Conservation (phyloP, 2,888 invertebrate genomes). For the Mechanitis mazaeus region DNA sequence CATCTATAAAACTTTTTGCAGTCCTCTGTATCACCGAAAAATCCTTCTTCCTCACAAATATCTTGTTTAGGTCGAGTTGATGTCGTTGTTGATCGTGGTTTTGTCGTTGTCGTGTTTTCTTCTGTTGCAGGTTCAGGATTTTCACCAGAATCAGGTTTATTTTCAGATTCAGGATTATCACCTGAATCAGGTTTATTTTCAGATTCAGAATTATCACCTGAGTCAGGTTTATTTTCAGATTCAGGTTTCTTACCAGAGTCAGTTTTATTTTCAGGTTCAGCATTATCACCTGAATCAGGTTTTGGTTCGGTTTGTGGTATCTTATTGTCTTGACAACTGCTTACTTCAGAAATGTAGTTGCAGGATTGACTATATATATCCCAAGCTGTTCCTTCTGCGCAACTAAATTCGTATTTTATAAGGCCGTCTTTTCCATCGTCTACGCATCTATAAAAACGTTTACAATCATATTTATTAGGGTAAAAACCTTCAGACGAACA, state of each 20-base stretch:
- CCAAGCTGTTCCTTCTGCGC: constrained; percentile 83
- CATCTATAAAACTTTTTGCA: constrained; percentile 88
- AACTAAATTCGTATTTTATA: constrained; percentile 77
- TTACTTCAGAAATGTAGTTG: constrained; percentile 48
- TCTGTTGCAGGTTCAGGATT: constrained; percentile 16
- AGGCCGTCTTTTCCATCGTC: constrained; percentile 63
- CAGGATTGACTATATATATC: constrained; percentile 79
- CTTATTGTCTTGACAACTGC: constrained; percentile 19
- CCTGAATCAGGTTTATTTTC: constrained; percentile 4
- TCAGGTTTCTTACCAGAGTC: not conserved
- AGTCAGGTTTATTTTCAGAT: constrained; percentile 12
- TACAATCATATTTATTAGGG: constrained; percentile 81
- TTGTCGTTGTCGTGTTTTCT: constrained; percentile 21
- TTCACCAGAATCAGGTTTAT: constrained; percentile 8
- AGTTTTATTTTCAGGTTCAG: too few species aligned
- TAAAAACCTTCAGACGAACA: constrained; percentile 47
- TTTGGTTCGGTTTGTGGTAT: constrained; percentile 12
- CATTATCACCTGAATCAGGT: constrained; percentile 12
- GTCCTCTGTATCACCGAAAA: constrained; percentile 80
- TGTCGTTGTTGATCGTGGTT: constrained; percentile 23
- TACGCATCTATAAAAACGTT: constrained; percentile 85
- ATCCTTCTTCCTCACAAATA: constrained; percentile 78
- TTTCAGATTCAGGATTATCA: constrained; percentile 8
- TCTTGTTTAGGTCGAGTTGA: constrained; percentile 25
- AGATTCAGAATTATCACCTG: not conserved